phyloP scores from a whole-genome alignment of 2,888 invertebrate genomes.

The Therioaphis trifolii region DNA sequence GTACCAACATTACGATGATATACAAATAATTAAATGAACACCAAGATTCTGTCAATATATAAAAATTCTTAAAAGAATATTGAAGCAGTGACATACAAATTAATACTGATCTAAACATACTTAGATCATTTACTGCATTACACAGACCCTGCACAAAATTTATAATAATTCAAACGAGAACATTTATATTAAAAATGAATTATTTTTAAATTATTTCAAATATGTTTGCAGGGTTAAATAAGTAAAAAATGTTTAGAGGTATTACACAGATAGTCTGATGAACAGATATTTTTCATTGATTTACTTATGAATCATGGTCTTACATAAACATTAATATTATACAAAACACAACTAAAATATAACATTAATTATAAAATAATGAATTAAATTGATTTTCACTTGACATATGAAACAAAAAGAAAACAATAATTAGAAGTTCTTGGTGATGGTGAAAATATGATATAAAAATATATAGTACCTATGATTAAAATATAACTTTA shows the following conservation, averaged over 20 bases:
- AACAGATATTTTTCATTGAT: slow-evolving; percentile 3
- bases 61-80: slow-evolving; percentile 3
- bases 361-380: slow-evolving; percentile 27
- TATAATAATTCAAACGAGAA: slow-evolving; percentile 38
- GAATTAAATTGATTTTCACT: slow-evolving; percentile 7
- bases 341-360: slow-evolving; percentile 20
- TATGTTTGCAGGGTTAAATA: background rate
- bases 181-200: slow-evolving; percentile 18
- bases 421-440: slow-evolving; percentile 24
- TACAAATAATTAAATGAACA: background rate
- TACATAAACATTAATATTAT: slow-evolving; percentile 11
- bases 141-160: slow-evolving; percentile 48
- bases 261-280: background rate
- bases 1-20: background rate
- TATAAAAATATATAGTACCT: slow-evolving; percentile 54
- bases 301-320: slow-evolving; percentile 19
- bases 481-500: slow-evolving; percentile 35
- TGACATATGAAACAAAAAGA: slow-evolving; percentile 2
- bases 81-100: slow-evolving; percentile 2
- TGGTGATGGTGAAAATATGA: background rate
- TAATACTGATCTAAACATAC: background rate
- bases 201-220: slow-evolving; percentile 18
- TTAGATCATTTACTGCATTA: slow-evolving; percentile 38
- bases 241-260: background rate
- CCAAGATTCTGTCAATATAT: slow-evolving; percentile 9